Base-by-base conservation (phyloP, 2,888 invertebrate species). In the Cataglyphis albicans region DNA sequence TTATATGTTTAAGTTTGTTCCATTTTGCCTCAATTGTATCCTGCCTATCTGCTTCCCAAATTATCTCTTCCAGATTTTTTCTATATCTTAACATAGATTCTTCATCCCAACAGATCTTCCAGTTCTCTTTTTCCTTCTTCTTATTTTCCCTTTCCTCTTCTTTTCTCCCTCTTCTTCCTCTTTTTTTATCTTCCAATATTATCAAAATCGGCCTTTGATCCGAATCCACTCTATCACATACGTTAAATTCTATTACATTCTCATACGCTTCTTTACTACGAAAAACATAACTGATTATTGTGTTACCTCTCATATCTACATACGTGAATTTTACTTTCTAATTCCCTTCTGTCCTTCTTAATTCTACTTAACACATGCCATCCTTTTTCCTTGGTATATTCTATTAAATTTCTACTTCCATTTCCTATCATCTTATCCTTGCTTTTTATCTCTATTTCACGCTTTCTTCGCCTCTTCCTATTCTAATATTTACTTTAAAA, bases 191-290 rank as follows among this genome's bases (percentile, higher is more conserved):
- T 25, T 25, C 38, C 9, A 29, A 9, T 18, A 1, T 18, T 15
- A 7, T 10, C 9, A 61, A 21, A 9, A 75, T 7, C 15, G 52
- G 75, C 52, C 64, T 15, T n/a, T 75, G 64, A 12, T 64, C 64
- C 1, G 75, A 75, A 1, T 63, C 52, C 15, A 35, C 48, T 18
- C 1, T 25, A 0, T 29, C 52, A 0, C 18, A 21, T 21, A 75
- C n/a, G 12, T 5, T 52, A 32, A 75, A 65, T 7, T 64, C 35
- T 21, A 7, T 1, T 10, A 25, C 25, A 25, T 18, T 44, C 6
- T 75, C 64, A 18, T 64, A 32, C 38, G 9, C 38, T 38, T 6
- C 9, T 38, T 38, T 0, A 2, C 64, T 2, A 75, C 64, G 15
- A 9, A 61, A 9, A 0, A 64, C 3, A 35, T 64, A 75, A 29